Evolutionary conservation across 2,113 vertebrate genomes (phyloP).

Genomic region (Bubo blakistoni): DNA sequence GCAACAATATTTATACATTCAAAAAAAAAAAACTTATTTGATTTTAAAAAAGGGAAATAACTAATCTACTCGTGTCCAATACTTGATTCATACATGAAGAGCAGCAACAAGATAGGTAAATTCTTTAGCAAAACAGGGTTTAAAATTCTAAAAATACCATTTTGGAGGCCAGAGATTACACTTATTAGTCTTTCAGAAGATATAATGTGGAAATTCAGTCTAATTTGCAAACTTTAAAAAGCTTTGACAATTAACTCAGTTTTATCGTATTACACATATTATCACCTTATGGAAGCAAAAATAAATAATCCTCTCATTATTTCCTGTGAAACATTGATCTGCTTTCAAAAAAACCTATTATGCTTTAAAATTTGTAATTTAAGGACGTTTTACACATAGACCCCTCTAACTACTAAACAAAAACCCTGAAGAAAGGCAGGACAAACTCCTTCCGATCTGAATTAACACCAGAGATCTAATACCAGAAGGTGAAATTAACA

Average conservation of each 20-base stretch:
- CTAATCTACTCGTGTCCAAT: neutral
- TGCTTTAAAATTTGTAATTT: neutral
- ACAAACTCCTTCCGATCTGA: fast-evolving
- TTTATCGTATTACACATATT: neutral
- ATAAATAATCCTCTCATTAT: neutral
- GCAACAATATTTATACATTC: neutral
- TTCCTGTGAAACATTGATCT: neutral
- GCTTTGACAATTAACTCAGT: neutral
- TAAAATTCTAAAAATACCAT: neutral
- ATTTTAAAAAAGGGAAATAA: neutral
- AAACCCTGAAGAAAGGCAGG: neutral
- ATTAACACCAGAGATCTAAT: neutral
- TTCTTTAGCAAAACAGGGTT: neutral
- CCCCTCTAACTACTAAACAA: fast-evolving
- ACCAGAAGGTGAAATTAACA: neutral
- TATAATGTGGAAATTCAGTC: too few relatives aligned
- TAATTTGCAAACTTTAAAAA: neutral
- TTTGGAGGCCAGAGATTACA: neutral
- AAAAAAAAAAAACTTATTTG: neutral
- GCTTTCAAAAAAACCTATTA: neutral
- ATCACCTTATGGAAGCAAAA: neutral
- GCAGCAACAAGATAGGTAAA: neutral
- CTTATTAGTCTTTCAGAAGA: neutral
- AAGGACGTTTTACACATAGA: neutral
- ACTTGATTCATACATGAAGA: neutral